A percentile compares a stretch with the other conserved stretches of the same genome.
phyloP scores from a whole-genome alignment of 2,113 vertebrate species.

The Sinosuthora webbiana region DNA sequence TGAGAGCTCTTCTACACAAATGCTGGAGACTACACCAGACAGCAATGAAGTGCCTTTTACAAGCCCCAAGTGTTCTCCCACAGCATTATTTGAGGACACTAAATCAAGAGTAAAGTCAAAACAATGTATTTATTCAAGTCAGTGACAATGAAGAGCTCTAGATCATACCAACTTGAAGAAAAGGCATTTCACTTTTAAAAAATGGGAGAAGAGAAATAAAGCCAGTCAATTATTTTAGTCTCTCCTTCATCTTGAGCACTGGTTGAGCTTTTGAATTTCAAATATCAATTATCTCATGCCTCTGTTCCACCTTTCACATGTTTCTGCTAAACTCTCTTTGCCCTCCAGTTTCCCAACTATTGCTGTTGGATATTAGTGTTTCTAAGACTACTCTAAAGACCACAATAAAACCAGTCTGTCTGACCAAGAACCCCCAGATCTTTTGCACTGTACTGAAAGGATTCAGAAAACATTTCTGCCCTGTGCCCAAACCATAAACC shows the following conservation, averaged over 20 bases:
- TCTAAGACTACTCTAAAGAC: neutral
- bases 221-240: neutral
- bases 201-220: neutral
- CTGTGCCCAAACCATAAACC: neutral
- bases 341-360: neutral
- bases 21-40: neutral
- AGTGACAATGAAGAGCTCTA: neutral
- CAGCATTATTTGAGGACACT: neutral
- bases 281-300: neutral
- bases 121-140: neutral
- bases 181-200: neutral
- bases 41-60: neutral
- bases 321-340: neutral
- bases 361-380: neutral
- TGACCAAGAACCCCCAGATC: neutral
- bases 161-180: neutral
- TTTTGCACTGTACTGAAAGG: neutral
- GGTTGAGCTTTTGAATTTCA: neutral
- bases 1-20: neutral
- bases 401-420: rapidly evolving
- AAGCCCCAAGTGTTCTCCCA: neutral
- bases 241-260: neutral
- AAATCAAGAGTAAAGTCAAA: neutral
- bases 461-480: neutral
- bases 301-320: neutral